Percentiles rank a stretch among this genome's conserved stretches.
Evolutionary conservation across 2,888 invertebrate species (phyloP).

Genomic region (Sericinus montela): DNA sequence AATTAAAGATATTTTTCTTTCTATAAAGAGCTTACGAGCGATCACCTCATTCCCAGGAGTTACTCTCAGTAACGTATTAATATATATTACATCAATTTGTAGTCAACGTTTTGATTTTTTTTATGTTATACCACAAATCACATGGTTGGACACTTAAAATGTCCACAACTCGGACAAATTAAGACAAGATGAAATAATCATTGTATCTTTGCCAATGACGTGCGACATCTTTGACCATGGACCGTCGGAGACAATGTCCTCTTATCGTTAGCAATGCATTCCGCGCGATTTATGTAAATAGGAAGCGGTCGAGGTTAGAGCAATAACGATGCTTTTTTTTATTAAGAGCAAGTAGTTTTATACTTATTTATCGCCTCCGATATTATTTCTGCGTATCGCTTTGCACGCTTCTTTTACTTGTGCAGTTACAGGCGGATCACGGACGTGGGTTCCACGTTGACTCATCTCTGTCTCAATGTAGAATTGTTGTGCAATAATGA

Average conservation of each 20-base stretch:
- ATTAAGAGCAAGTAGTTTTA: not conserved
- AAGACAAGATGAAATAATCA: not conserved
- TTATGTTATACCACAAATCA: no score
- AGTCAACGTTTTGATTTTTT: no score
- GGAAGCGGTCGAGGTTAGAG: constrained; percentile 4
- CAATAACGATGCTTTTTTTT: constrained; percentile 3
- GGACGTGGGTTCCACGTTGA: no score
- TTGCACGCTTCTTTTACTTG: not conserved
- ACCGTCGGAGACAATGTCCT: not conserved
- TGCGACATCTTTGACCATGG: constrained; percentile 3
- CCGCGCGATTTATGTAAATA: constrained; percentile 15
- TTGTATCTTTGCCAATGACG: not conserved
- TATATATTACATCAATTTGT: no score
- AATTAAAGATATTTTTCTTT: no score
- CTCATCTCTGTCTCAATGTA: no score
- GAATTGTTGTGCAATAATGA: no score
- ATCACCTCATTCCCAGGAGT: no score
- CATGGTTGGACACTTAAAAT: no score
- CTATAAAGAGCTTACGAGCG: no score
- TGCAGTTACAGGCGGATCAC: not conserved
- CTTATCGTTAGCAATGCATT: constrained; percentile 7
- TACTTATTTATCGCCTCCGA: not conserved
- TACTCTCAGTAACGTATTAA: no score
- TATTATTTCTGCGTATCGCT: constrained; percentile 1
- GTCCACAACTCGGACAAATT: not conserved